Percentiles rank a stretch among this genome's conserved stretches.
Evolutionary conservation across 64 coral and sea anemone species (phyloP).

Genomic region (Montipora capricornis): DNA sequence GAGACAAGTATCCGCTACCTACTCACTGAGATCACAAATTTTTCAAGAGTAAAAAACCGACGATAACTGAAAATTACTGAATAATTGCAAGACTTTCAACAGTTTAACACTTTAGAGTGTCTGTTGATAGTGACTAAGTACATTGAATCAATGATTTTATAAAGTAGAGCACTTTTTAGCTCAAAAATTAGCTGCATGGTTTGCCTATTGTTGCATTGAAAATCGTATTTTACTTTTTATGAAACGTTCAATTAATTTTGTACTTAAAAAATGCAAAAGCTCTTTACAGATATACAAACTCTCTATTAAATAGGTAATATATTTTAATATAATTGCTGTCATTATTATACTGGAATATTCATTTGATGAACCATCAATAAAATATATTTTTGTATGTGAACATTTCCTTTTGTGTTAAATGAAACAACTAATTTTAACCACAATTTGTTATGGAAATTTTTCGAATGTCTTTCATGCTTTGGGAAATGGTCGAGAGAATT

Average conservation of each 20-base stretch:
- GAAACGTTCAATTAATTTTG: background rate
- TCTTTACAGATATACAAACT: too few species aligned
- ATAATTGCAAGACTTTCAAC: background rate
- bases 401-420: too few species aligned
- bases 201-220: background rate
- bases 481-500: too few species aligned
- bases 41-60: background rate
- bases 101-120: background rate
- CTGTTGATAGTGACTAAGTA: background rate
- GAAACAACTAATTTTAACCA: too few species aligned
- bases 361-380: background rate
- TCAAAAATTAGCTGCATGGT: background rate
- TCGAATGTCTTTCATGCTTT: too few species aligned
- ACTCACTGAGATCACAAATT: background rate
- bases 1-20: background rate
- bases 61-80: background rate
- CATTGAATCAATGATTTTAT: constrained; percentile 50
- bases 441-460: too few species aligned
- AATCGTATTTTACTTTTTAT: constrained; percentile 10
- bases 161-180: background rate
- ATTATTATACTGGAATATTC: background rate
- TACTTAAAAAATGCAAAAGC: background rate
- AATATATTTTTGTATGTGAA: too few species aligned
- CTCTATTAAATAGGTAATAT: too few species aligned
- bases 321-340: too few species aligned